These are phyloP conservation scores for Sebastes flavidus DNA, from an alignment of 2,797 vertebrate species.

Conservation along the genomic window DNA sequence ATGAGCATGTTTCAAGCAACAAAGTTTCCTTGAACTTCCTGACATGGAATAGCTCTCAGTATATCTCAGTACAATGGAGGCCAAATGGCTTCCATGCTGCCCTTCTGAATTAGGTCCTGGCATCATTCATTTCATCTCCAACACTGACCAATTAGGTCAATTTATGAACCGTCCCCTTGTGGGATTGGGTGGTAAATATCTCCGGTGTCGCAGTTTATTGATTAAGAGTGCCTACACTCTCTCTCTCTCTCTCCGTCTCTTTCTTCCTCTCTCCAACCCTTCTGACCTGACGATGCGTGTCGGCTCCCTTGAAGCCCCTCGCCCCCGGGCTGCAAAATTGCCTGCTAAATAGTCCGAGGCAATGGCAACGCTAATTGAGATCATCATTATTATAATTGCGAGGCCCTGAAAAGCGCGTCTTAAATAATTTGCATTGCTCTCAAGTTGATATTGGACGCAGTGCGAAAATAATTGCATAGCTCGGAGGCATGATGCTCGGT, in stretches of 20 bases:
- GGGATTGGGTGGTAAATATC: slow-evolving; percentile 74
- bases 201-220: slow-evolving; percentile 75
- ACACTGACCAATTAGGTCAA: slow-evolving; percentile 78
- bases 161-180: slow-evolving; percentile 68
- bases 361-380: slow-evolving; percentile 88
- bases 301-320: slow-evolving; percentile 75
- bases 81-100: slow-evolving; percentile 13
- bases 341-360: slow-evolving; percentile 86
- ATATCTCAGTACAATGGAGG: neutral
- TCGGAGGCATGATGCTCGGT: slow-evolving; percentile 80
- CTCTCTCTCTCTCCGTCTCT: slow-evolving; percentile 48
- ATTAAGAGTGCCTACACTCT: slow-evolving; percentile 66
- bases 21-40: neutral
- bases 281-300: slow-evolving; percentile 78
- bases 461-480: slow-evolving; percentile 87
- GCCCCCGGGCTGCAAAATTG: slow-evolving; percentile 83
- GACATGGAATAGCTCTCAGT: neutral
- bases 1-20: neutral
- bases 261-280: slow-evolving; percentile 52
- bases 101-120: slow-evolving; percentile 36
- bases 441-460: slow-evolving; percentile 86
- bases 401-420: slow-evolving; percentile 84
- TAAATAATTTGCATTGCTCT: slow-evolving; percentile 90
- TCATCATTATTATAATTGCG: slow-evolving; percentile 90
- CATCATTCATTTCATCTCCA: slow-evolving; percentile 64